phyloP scores from a whole-genome alignment of 2,888 invertebrate genomes.

The Athalia rosae region DNA sequence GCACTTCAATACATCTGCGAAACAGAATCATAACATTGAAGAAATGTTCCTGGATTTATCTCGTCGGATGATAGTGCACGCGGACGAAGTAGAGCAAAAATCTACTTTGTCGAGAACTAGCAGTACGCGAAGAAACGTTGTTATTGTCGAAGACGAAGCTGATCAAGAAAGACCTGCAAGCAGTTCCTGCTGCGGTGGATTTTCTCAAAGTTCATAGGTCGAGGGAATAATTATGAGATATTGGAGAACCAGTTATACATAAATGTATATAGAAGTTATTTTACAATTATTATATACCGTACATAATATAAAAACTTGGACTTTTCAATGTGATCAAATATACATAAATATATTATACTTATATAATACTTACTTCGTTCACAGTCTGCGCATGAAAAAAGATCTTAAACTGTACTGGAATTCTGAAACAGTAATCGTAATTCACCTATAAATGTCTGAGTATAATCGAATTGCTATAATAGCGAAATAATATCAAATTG shows the following conservation, averaged over 20 bases:
- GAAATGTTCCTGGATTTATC: slow-evolving; percentile 92
- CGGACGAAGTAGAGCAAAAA: slow-evolving; percentile 65
- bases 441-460: slow-evolving; percentile 22
- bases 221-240: slow-evolving; percentile 14
- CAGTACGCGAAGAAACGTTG: slow-evolving; percentile 73
- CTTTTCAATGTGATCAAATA: slow-evolving; percentile 34
- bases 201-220: slow-evolving; percentile 56
- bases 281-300: slow-evolving; percentile 33
- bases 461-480: slow-evolving; percentile 19
- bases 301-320: slow-evolving; percentile 1
- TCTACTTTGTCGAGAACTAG: slow-evolving; percentile 70
- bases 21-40: slow-evolving; percentile 92
- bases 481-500: slow-evolving; percentile 5
- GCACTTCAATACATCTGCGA: slow-evolving; percentile 96
- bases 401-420: neutral
- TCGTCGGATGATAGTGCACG: slow-evolving; percentile 80
- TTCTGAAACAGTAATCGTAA: slow-evolving; percentile 9
- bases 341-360: slow-evolving; percentile 22
- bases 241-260: slow-evolving; percentile 48
- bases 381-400: slow-evolving; percentile 12
- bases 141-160: slow-evolving; percentile 73
- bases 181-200: slow-evolving; percentile 71
- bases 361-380: neutral
- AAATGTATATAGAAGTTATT: slow-evolving; percentile 48
- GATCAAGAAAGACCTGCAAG: slow-evolving; percentile 64